Evolutionary conservation across 2,888 invertebrate species (phyloP).

Genomic region (Escarpia spicata): DNA sequence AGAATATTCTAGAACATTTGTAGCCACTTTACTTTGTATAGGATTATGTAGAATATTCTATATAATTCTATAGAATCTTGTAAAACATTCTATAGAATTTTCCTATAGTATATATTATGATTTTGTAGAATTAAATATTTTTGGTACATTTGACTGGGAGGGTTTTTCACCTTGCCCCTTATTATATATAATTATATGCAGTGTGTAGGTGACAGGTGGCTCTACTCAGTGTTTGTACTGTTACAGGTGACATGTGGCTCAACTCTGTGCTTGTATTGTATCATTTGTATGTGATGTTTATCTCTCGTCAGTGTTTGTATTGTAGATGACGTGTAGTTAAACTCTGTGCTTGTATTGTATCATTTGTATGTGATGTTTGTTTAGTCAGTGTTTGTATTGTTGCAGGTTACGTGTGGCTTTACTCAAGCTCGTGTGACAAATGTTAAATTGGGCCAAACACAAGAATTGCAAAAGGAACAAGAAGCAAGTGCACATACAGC

Average conservation of each 20-base stretch:
- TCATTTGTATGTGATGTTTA: too few relatives aligned
- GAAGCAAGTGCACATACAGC: background rate
- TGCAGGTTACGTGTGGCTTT: background rate
- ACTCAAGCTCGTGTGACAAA: constrained; percentile 8
- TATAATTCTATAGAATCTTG: too few relatives aligned
- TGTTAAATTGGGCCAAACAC: constrained; percentile 17
- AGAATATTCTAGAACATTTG: too few relatives aligned
- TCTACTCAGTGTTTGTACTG: background rate
- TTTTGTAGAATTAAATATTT: background rate
- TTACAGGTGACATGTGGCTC: background rate
- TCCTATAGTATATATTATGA: too few relatives aligned
- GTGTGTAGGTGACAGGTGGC: background rate
- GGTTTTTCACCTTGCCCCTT: background rate
- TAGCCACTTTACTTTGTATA: too few relatives aligned
- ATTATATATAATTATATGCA: background rate
- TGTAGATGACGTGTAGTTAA: too few relatives aligned
- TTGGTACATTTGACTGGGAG: background rate
- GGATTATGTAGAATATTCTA: too few relatives aligned
- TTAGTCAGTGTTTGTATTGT: constrained; percentile 6
- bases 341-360: too few relatives aligned
- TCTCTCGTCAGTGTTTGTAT: too few relatives aligned
- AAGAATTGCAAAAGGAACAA: constrained; percentile 7
- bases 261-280: too few relatives aligned
- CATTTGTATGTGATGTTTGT: too few relatives aligned
- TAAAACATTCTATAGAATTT: too few relatives aligned